Percentiles rank a stretch among this genome's conserved stretches.
Conservation (phyloP, 2,113 vertebrate species). For the Sakesphorus luctuosus region DNA sequence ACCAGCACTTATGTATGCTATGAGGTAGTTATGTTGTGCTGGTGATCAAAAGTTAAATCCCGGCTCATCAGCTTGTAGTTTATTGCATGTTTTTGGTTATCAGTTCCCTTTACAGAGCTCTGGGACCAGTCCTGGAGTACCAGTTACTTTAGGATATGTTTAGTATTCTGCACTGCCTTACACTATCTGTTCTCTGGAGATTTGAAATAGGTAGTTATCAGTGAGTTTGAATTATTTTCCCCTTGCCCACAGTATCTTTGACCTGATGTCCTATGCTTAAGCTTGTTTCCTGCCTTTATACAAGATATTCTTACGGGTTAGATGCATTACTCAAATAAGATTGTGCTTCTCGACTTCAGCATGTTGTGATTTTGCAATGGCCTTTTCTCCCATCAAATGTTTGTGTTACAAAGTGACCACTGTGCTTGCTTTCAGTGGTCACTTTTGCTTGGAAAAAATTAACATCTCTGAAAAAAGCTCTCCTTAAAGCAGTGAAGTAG, state of each 20-base stretch:
- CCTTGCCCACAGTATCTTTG: background rate
- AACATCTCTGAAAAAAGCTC: background rate
- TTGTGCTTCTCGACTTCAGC: background rate
- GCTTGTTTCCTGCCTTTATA: background rate
- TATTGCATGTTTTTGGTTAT: background rate
- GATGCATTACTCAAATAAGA: background rate
- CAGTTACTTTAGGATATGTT: background rate
- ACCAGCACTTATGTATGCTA: fast-evolving
- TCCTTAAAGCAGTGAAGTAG: background rate
- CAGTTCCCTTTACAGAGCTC: background rate
- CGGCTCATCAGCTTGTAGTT: background rate
- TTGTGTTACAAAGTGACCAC: background rate
- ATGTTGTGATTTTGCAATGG: background rate
- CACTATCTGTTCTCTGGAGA: fast-evolving
- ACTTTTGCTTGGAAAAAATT: background rate
- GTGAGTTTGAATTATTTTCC: background rate
- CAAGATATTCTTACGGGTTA: background rate
- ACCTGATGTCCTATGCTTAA: background rate
- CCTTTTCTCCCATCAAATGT: background rate
- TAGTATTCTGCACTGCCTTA: background rate
- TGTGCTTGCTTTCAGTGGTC: background rate
- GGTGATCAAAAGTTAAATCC: background rate
- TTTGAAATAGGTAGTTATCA: background rate
- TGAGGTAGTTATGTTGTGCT: background rate
- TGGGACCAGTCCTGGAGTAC: background rate